Conservation (phyloP, 2,888 invertebrate species). For the Archaeoteleia sp. region DNA sequence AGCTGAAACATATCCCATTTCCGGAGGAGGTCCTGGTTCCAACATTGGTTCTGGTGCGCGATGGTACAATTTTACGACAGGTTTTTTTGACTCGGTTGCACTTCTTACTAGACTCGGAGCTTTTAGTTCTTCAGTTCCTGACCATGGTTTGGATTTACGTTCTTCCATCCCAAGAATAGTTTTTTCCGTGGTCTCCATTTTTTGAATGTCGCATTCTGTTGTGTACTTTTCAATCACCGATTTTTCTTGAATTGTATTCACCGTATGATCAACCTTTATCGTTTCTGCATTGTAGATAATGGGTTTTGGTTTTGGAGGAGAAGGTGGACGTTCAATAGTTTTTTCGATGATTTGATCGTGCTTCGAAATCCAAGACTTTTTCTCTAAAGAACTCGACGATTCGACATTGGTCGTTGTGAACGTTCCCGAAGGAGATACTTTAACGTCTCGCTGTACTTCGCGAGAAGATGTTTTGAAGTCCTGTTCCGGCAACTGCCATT, state of each 20-base stretch:
- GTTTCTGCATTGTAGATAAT: slow-evolving; percentile 75
- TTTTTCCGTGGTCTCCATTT: slow-evolving; percentile 65
- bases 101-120: slow-evolving; percentile 76
- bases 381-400: slow-evolving; percentile 67
- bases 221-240: slow-evolving; percentile 69
- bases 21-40: slow-evolving; percentile 81
- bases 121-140: slow-evolving; percentile 73
- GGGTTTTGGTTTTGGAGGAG: slow-evolving; percentile 62
- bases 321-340: slow-evolving; percentile 55
- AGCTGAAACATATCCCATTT: slow-evolving; percentile 80
- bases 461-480: slow-evolving; percentile 67
- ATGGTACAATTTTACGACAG: slow-evolving; percentile 59
- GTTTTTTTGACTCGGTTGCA: slow-evolving; percentile 58
- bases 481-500: slow-evolving; percentile 67
- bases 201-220: slow-evolving; percentile 65
- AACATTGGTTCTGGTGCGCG: slow-evolving; percentile 68
- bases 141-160: slow-evolving; percentile 76
- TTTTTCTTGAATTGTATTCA: slow-evolving; percentile 71
- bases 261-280: slow-evolving; percentile 71
- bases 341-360: slow-evolving; percentile 62
- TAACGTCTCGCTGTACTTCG: slow-evolving; percentile 65
- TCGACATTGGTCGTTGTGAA: slow-evolving; percentile 68
- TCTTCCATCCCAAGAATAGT: slow-evolving; percentile 72
- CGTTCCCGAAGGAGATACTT: slow-evolving; percentile 65
- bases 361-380: slow-evolving; percentile 67